phyloP scores from a whole-genome alignment of 2,797 vertebrate species.

The Acanthornis magna region DNA sequence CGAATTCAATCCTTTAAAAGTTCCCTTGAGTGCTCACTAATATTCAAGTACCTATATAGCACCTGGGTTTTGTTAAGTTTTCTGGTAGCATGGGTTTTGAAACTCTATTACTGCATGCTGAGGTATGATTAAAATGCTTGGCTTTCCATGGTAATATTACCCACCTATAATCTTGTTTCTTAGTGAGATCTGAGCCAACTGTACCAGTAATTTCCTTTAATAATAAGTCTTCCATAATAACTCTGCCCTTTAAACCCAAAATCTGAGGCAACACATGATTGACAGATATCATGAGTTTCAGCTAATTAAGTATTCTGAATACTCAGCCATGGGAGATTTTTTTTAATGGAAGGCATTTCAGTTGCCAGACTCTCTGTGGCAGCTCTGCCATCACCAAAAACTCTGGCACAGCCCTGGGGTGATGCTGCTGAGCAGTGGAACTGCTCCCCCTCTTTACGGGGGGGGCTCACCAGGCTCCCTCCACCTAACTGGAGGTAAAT shows the following conservation, averaged over 20 bases:
- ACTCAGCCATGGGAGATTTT: not conserved
- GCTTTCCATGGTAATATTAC: constrained; percentile 37
- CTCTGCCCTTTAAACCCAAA: not conserved
- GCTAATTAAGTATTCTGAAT: not conserved
- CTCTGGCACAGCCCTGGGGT: not conserved
- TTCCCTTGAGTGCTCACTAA: not conserved
- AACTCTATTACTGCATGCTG: not conserved
- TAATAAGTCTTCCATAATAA: not conserved
- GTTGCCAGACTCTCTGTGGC: not conserved
- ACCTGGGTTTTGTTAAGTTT: not conserved
- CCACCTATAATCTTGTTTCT: constrained; percentile 34
- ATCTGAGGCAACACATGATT: not conserved
- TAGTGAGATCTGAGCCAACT: not conserved
- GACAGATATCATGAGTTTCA: not conserved
- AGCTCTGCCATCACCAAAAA: not conserved
- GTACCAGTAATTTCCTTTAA: constrained; percentile 23
- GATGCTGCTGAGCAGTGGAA: not conserved
- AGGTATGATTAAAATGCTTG: constrained; percentile 16
- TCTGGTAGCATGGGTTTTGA: not conserved
- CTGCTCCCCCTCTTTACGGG: not conserved
- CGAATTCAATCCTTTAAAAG: not conserved
- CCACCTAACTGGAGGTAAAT: not conserved
- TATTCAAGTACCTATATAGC: not conserved
- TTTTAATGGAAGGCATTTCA: not conserved
- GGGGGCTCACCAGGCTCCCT: not conserved